These are phyloP conservation scores for Petrocephalus zakoni DNA, from an alignment of 2,113 vertebrate genomes.

Conservation along the genomic window DNA sequence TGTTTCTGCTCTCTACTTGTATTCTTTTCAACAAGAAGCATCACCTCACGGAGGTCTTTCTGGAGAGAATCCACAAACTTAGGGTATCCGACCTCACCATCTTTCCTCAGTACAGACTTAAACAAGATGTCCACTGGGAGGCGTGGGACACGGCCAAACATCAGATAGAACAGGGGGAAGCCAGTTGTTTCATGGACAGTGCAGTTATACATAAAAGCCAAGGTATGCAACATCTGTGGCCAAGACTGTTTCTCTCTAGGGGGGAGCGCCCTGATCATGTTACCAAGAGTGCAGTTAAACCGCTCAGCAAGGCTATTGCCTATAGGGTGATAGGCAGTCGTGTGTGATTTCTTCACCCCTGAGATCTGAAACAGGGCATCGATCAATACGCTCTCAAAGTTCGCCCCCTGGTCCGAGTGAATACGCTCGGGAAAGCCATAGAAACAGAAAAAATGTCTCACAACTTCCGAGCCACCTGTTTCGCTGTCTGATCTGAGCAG, in stretches of 20 bases:
- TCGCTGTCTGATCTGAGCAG: slow-evolving; percentile 10
- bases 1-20: neutral
- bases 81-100: neutral
- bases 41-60: neutral
- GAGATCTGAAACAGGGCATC: neutral
- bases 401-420: neutral
- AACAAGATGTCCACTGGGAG: neutral
- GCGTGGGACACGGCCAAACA: neutral
- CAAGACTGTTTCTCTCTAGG: neutral
- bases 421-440: slow-evolving; percentile 12
- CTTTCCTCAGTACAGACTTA: neutral
- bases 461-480: neutral
- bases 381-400: neutral
- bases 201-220: slow-evolving; percentile 4
- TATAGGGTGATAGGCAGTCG: neutral
- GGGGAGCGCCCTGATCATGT: neutral
- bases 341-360: neutral
- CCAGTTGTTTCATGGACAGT: neutral
- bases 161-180: neutral
- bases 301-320: neutral
- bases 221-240: neutral
- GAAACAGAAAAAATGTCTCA: slow-evolving; percentile 19
- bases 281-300: neutral
- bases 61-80: neutral
- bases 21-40: neutral